Base-by-base conservation (phyloP, 2,888 invertebrate species). In the Idaea dimidiata region DNA sequence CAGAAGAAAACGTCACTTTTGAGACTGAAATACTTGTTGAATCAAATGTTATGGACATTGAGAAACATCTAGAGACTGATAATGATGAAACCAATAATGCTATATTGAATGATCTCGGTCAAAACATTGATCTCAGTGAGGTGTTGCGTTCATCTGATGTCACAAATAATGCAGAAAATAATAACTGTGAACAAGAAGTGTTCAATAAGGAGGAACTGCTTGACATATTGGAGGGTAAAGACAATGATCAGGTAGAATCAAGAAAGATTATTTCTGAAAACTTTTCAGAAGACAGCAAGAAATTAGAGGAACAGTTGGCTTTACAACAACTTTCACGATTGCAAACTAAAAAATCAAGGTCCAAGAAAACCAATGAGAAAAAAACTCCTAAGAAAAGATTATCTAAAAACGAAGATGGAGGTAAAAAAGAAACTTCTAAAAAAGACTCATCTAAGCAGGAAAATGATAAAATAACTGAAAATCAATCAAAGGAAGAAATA, bases 121-220 rank as follows among this genome's bases (percentile, higher is more conserved):
- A 88, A 65, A 86, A 80, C 74, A 85, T 91, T 71, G 91, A 91
- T 72, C 74, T 91, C 18, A 89, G 86, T 81, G 91, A 91, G 68
- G 89, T 83, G 6, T 69, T 92, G 62, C 79, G 84, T 16, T 83
- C 88, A 32, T 87, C 90, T 16, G 85, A 88, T 77, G 74, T 83
- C 17, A 68, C 82, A 63, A 86, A 85, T 60, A 81, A 80, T 72
- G 71, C 76, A 18, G 89, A 90, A 73, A 90, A 89, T 68, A 91
- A 91, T 69, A 89, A 89, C 65, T 80, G 84, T 74, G 80, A 82
- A 63, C 85, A 89, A 67, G 89, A 91, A 74, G 86, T 92, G 16
- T 90, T 92, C 66, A 92, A 92, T 69, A 92, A 92, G 71, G 91
- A 92, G 69, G 91, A 92, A 68, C 69, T 92, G 24, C 72, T 92